Conservation (phyloP, 2,888 invertebrate species). For the Amphiduros pacificus region DNA sequence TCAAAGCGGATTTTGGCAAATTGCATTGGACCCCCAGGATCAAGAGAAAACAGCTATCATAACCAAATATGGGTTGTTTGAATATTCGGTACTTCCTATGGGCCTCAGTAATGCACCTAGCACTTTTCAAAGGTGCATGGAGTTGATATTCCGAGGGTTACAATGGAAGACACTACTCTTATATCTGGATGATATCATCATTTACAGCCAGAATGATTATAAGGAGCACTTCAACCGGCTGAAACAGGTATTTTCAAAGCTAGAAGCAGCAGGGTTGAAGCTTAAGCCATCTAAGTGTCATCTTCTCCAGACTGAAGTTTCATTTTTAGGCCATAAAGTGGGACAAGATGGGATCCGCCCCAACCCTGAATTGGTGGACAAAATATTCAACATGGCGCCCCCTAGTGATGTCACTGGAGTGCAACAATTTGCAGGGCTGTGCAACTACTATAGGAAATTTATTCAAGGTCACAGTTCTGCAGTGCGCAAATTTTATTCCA, state of each 20-base stretch:
- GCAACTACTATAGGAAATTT: conserved; percentile 12
- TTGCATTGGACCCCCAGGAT: conserved; percentile 27
- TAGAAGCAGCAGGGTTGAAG: too few relatives aligned
- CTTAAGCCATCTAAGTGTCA: conserved; percentile 34
- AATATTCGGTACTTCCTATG: conserved; percentile 29
- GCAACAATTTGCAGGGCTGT: conserved; percentile 7
- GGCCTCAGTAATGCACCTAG: conserved; percentile 32
- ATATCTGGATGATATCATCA: conserved; percentile 33
- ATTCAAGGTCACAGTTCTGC: too few relatives aligned
- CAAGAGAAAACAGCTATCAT: conserved; percentile 33
- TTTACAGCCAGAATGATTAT: conserved; percentile 26
- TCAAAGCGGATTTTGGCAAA: conserved; percentile 35
- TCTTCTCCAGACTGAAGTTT: conserved; percentile 16
- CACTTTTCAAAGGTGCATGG: conserved; percentile 33
- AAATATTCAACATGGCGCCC: not conserved
- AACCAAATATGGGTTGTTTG: conserved; percentile 24
- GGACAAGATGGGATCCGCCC: not conserved
- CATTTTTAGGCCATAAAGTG: conserved; percentile 16
- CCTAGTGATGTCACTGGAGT: conserved; percentile 3
- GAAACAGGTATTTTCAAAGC: too few relatives aligned
- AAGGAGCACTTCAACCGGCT: conserved; percentile 23
- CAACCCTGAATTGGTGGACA: conserved; percentile 5
- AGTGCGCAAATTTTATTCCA: too few relatives aligned
- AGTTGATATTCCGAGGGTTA: conserved; percentile 24
- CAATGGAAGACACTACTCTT: conserved; percentile 24